phyloP scores from a whole-genome alignment of 2,797 vertebrate genomes.

The Decapterus maruadsi region DNA sequence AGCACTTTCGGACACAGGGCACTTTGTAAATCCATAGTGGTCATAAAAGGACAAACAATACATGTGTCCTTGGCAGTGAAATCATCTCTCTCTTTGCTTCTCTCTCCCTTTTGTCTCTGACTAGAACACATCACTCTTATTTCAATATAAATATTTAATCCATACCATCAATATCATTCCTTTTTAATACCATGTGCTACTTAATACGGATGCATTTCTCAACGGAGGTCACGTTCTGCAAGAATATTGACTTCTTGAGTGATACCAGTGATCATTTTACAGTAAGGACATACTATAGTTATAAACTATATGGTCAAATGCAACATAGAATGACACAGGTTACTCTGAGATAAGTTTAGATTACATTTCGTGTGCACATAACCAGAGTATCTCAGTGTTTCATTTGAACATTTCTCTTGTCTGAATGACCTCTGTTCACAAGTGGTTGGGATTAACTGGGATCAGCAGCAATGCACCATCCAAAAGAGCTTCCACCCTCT shows the following conservation, averaged over 20 bases:
- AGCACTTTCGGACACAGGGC: background rate
- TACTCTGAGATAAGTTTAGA: background rate
- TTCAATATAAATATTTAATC: constrained; percentile 69
- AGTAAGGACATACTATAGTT: constrained; percentile 5
- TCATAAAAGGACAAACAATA: constrained; percentile 20
- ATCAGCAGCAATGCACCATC: constrained; percentile 48
- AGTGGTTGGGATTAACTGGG: constrained; percentile 60
- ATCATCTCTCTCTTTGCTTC: constrained; percentile 17
- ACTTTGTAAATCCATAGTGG: constrained; percentile 8
- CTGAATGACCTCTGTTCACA: constrained; percentile 43
- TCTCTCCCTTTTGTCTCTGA: constrained; percentile 16
- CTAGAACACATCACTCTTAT: constrained; percentile 36
- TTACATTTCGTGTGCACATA: background rate
- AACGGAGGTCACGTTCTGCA: constrained; percentile 41
- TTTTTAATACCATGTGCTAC: constrained; percentile 48
- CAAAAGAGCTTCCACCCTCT: constrained; percentile 42
- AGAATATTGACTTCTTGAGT: constrained; percentile 58
- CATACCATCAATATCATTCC: constrained; percentile 46
- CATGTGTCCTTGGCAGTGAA: constrained; percentile 12
- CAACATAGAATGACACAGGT: background rate
- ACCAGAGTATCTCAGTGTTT: constrained; percentile 1
- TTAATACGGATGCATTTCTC: constrained; percentile 55
- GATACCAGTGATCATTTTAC: constrained; percentile 38
- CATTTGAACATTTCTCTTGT: constrained; percentile 39
- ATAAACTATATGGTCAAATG: constrained; percentile 11